Evolutionary conservation across 2,797 vertebrate genomes (phyloP).

Genomic region (Discoglossus pictus): DNA sequence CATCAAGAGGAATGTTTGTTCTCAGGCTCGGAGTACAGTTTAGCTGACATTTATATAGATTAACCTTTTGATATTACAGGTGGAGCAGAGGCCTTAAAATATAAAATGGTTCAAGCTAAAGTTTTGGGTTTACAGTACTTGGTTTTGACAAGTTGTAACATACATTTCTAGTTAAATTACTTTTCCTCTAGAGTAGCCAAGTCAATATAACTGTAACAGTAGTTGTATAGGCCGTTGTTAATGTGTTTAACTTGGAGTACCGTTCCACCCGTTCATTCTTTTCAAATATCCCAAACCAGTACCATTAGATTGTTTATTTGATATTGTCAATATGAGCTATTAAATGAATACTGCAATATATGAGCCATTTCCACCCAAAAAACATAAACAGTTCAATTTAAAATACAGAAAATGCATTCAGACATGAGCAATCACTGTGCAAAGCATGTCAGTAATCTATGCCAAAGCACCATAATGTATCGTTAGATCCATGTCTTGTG

Average conservation of each 20-base stretch:
- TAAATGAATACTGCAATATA: slow-evolving; percentile 16
- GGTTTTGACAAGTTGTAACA: slow-evolving; percentile 2
- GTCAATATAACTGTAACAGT: slow-evolving; percentile 4
- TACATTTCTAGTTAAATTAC: slow-evolving; percentile 20
- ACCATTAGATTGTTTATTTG: slow-evolving; percentile 28
- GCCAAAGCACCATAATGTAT: neutral
- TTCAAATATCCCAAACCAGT: slow-evolving; percentile 17
- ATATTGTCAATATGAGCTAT: slow-evolving; percentile 30
- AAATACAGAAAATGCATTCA: neutral
- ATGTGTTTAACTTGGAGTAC: slow-evolving; percentile 9
- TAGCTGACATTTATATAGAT: slow-evolving; percentile 18
- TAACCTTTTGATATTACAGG: slow-evolving; percentile 38
- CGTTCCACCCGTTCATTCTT: slow-evolving; percentile 24
- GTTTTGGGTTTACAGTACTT: neutral
- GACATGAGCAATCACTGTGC: slow-evolving; percentile 14
- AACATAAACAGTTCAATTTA: slow-evolving; percentile 30
- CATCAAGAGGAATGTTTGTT: slow-evolving; percentile 9
- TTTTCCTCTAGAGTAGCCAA: slow-evolving; percentile 19
- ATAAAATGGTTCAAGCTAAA: too few relatives aligned
- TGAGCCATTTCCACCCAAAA: slow-evolving; percentile 8
- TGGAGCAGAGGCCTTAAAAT: slow-evolving; percentile 15
- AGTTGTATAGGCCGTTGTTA: neutral
- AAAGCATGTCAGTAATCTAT: slow-evolving; percentile 5
- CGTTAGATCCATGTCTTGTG: neutral
- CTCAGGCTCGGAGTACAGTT: neutral